These are phyloP conservation scores for Hucho hucho DNA, from an alignment of 2,113 vertebrate genomes.

Conservation along the genomic window DNA sequence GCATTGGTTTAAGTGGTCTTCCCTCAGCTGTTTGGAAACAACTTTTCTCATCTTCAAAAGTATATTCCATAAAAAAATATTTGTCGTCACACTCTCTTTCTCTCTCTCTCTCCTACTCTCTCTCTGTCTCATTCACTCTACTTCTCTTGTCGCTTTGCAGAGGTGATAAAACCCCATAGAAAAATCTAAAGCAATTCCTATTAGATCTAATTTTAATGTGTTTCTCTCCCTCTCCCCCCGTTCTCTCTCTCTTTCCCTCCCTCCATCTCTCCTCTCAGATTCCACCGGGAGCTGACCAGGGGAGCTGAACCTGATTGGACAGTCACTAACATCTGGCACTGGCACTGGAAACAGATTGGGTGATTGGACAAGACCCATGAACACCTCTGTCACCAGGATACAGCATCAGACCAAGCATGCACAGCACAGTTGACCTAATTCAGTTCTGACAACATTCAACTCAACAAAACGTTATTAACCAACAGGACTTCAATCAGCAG, in stretches of 20 bases:
- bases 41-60: constrained; percentile 10
- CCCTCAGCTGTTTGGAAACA: constrained; percentile 45
- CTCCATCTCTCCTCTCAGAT: constrained; percentile 34
- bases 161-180: not conserved
- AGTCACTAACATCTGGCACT: constrained; percentile 63
- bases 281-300: constrained; percentile 49
- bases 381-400: not conserved
- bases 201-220: not conserved
- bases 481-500: too few relatives aligned
- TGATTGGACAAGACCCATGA: constrained; percentile 3
- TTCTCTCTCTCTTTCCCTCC: not conserved
- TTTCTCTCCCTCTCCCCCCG: not conserved
- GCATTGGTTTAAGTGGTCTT: constrained; percentile 37
- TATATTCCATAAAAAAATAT: not conserved
- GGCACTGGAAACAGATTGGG: constrained; percentile 54
- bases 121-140: constrained; percentile 3
- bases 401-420: too few relatives aligned
- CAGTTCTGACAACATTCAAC: too few relatives aligned
- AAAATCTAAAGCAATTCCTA: too few relatives aligned
- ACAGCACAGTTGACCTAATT: too few relatives aligned
- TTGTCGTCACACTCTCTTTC: constrained; percentile 4
- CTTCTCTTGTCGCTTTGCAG: not conserved
- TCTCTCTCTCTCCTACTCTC: constrained; percentile 9
- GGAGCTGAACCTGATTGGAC: constrained; percentile 51
- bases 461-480: too few relatives aligned